These are phyloP conservation scores for Epizoanthus fatuus DNA, from an alignment of 92 coral and sea anemone species.

Conservation along the genomic window DNA sequence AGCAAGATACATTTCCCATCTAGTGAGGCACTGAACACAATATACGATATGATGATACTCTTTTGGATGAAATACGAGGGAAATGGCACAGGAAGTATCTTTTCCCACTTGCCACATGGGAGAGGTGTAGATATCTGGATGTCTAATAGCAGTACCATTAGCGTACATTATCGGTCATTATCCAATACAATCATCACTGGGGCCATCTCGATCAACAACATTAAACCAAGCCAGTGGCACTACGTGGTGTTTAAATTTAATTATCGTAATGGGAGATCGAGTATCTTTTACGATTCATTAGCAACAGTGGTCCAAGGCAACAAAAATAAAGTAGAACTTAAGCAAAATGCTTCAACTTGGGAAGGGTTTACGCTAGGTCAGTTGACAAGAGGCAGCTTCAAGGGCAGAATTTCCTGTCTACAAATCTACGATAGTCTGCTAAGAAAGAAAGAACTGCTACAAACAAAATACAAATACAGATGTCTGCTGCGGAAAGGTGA, in stretches of 20 bases:
- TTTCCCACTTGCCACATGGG: neutral
- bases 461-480: neutral
- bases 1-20: neutral
- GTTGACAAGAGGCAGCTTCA: neutral
- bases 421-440: neutral
- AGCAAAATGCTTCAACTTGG: neutral
- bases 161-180: too few relatives aligned
- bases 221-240: neutral
- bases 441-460: neutral
- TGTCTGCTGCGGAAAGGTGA: neutral
- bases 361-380: neutral
- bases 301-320: neutral
- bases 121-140: neutral
- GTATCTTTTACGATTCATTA: neutral
- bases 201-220: neutral
- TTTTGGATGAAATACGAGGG: slow-evolving; percentile 10
- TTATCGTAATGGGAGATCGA: neutral
- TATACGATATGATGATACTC: neutral
- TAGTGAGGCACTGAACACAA: slow-evolving; percentile 1
- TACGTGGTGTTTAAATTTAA: neutral
- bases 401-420: neutral
- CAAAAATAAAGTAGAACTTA: neutral
- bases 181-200: neutral
- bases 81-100: neutral
- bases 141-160: neutral